A percentile compares a stretch with the other conserved stretches of the same genome.
Evolutionary conservation across 2,797 vertebrate genomes (phyloP).

Genomic region (Chiloscyllium punctatum): DNA sequence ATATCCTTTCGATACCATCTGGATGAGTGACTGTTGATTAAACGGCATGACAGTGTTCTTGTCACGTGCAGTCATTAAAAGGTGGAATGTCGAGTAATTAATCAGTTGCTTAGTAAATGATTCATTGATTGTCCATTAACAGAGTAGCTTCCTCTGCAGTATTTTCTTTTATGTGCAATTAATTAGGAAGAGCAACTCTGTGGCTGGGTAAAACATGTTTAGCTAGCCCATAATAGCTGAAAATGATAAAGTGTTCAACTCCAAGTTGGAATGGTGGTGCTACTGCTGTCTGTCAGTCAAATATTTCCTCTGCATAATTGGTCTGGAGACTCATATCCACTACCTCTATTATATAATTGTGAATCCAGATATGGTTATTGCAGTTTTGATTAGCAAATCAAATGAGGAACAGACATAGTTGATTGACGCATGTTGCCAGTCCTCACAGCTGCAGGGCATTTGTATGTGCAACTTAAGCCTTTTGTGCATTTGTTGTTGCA

Average conservation of each 20-base stretch:
- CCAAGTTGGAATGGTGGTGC: neutral
- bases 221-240: neutral
- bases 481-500: neutral
- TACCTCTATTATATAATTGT: neutral
- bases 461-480: neutral
- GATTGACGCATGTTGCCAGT: neutral
- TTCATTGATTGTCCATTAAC: conserved; percentile 35
- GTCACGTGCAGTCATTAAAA: conserved; percentile 29
- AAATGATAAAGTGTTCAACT: neutral
- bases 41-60: neutral
- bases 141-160: conserved; percentile 18
- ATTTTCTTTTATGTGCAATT: conserved; percentile 31
- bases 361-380: neutral
- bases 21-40: conserved; percentile 20
- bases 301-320: neutral
- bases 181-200: conserved; percentile 19
- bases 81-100: conserved; percentile 34
- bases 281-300: neutral
- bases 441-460: neutral
- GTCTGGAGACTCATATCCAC: neutral
- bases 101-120: conserved; percentile 24
- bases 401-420: neutral
- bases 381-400: neutral
- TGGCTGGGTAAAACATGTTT: neutral
- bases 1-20: conserved; percentile 7